Percentiles rank a stretch among this genome's conserved stretches.
Conservation (phyloP, 2,888 invertebrate species). For the Tenthredo mesomela region DNA sequence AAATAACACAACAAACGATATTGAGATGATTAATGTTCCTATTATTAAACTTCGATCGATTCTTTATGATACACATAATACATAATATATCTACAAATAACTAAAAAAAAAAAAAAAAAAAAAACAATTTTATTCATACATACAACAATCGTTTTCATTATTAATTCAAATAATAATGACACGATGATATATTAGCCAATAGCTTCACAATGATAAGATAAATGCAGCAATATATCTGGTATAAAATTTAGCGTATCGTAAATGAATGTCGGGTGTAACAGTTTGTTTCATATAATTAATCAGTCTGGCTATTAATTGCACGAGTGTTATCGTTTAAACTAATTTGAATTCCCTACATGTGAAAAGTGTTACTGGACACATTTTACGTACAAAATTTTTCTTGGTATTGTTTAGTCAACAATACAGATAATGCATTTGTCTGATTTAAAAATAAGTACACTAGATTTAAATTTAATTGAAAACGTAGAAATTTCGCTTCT, state of each 20-base stretch:
- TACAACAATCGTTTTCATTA: not conserved
- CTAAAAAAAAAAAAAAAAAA: no score
- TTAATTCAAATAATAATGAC: not conserved
- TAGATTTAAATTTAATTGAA: not conserved
- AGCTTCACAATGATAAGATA: not conserved
- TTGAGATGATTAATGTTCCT: not conserved
- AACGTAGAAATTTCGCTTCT: not conserved
- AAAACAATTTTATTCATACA: conserved; percentile 3
- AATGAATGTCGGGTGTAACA: not conserved
- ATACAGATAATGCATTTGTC: not conserved
- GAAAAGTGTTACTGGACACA: not conserved
- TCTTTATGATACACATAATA: not conserved
- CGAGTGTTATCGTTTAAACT: not conserved
- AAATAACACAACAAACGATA: not conserved
- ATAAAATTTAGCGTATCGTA: not conserved
- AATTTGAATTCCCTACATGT: not conserved
- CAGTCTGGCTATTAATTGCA: not conserved
- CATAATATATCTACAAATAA: not conserved
- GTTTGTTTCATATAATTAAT: not conserved
- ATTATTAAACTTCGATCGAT: not conserved
- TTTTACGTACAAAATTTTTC: not conserved
- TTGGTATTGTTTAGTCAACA: not conserved
- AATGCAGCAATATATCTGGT: not conserved
- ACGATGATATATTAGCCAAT: not conserved
- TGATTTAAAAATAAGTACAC: not conserved